Evolutionary conservation across 2,888 invertebrate genomes (phyloP).

Genomic region (Trichopria drosophilae): DNA sequence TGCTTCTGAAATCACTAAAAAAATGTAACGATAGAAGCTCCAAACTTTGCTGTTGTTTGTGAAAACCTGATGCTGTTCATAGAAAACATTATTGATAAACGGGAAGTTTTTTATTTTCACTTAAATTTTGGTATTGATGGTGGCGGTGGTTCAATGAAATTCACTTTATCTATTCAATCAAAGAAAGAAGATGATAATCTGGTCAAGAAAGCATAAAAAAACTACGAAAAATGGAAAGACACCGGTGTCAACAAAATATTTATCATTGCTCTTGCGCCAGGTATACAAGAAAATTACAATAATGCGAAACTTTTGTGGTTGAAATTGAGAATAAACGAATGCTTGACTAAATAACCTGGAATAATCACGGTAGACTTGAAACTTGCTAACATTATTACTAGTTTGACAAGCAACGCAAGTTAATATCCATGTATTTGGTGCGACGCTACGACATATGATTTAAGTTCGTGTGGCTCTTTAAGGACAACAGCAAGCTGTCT

Average conservation of each 20-base stretch:
- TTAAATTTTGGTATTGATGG: too few relatives aligned
- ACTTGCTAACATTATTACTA: slow-evolving; percentile 2
- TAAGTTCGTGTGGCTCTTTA: slow-evolving; percentile 1
- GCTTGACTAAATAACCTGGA: not conserved
- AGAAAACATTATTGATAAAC: too few relatives aligned
- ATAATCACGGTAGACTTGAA: not conserved
- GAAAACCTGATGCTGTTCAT: not conserved
- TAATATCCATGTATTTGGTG: slow-evolving; percentile 3
- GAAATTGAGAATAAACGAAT: not conserved
- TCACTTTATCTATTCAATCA: slow-evolving; percentile 1
- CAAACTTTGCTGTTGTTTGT: slow-evolving; percentile 1
- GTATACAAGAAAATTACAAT: slow-evolving; percentile 2
- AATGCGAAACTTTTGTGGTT: slow-evolving; percentile 3
- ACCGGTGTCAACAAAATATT: not conserved
- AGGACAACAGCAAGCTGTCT: slow-evolving; percentile 3
- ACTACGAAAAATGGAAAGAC: too few relatives aligned
- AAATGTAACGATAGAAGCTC: not conserved
- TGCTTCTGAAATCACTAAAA: slow-evolving; percentile 1
- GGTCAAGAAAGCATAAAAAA: too few relatives aligned
- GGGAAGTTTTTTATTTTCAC: too few relatives aligned
- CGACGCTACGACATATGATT: not conserved
- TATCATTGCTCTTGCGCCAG: not conserved
- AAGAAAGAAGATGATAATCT: slow-evolving; percentile 4
- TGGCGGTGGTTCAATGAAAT: slow-evolving; percentile 1
- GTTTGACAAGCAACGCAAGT: not conserved